Conservation (phyloP, 2,888 invertebrate species). For the Phrixothrix hirtus region DNA sequence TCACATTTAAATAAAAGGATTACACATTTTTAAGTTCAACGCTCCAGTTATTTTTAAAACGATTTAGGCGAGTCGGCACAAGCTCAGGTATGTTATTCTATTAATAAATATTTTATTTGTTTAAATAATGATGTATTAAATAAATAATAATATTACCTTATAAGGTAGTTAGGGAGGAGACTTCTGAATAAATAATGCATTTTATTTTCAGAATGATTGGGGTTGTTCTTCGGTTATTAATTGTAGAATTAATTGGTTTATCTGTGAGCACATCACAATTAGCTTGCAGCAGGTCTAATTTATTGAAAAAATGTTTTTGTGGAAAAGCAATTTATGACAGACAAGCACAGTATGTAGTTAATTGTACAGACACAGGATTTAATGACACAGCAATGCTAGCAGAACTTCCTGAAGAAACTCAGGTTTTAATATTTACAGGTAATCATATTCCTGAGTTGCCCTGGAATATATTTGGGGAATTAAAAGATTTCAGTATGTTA, state of each 20-base stretch:
- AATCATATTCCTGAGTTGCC: constrained; percentile 68
- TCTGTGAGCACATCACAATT: constrained; percentile 6
- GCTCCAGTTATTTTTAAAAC: constrained; percentile 1
- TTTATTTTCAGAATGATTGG: constrained; percentile 1
- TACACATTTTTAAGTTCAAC: constrained; percentile 9
- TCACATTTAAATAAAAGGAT: constrained; percentile 19
- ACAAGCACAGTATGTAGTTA: constrained; percentile 62
- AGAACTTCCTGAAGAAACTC: constrained; percentile 66
- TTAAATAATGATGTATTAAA: too few relatives aligned
- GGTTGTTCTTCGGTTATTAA: constrained; percentile 2
- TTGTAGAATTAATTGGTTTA: constrained; percentile 2
- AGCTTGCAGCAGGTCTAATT: constrained; percentile 6
- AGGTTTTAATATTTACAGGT: constrained; percentile 73
- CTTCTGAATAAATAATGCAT: not conserved
- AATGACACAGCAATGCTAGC: constrained; percentile 62
- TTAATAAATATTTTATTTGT: not conserved
- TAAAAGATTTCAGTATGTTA: constrained; percentile 62
- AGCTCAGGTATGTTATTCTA: not conserved
- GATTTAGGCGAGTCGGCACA: too few relatives aligned
- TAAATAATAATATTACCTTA: constrained; percentile 7
- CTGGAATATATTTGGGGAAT: constrained; percentile 71
- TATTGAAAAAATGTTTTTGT: constrained; percentile 59
- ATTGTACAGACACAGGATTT: constrained; percentile 70
- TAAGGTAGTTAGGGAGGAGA: constrained; percentile 3
- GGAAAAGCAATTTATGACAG: constrained; percentile 60